A percentile compares a stretch with the other conserved stretches of the same genome.
Evolutionary conservation across 2,113 vertebrate species (phyloP).

Genomic region (Poeciliopsis retropinna): DNA sequence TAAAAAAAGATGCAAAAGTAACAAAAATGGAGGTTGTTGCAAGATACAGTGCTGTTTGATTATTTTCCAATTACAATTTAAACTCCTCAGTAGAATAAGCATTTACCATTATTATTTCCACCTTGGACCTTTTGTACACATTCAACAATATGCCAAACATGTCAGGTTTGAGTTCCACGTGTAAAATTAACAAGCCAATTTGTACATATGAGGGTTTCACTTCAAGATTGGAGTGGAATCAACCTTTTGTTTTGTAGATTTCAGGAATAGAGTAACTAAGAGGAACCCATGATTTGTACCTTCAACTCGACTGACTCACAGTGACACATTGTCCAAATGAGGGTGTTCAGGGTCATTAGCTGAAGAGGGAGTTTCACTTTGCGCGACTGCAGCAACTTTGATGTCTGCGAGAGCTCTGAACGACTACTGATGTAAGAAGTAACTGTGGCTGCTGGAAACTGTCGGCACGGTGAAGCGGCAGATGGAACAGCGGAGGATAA

Average conservation of each 20-base stretch:
- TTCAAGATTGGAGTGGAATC: not conserved
- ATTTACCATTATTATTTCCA: too few relatives aligned
- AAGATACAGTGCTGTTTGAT: too few relatives aligned
- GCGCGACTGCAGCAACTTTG: constrained; percentile 23
- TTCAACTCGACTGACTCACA: constrained; percentile 21
- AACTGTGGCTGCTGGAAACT: constrained; percentile 31
- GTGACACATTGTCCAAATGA: constrained; percentile 6
- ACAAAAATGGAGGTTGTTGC: not conserved
- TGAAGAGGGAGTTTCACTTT: constrained; percentile 27
- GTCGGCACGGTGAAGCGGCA: constrained; percentile 45
- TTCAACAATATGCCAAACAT: not conserved
- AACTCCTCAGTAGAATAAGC: not conserved
- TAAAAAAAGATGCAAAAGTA: not conserved
- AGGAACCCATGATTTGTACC: constrained; percentile 22
- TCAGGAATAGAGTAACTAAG: not conserved
- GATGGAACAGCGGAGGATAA: constrained; percentile 59
- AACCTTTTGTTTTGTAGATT: not conserved
- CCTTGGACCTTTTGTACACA: too few relatives aligned
- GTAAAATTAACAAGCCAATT: not conserved
- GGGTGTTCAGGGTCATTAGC: constrained; percentile 29
- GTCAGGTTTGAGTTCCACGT: not conserved
- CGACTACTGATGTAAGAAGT: constrained; percentile 35
- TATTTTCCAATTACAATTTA: not conserved
- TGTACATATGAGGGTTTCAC: not conserved
- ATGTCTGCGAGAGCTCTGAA: constrained; percentile 27